Evolutionary conservation across 92 coral and sea anemone species (phyloP), one percentile per base, ranked within the genome.

Genomic region (Porites cylindrica): DNA sequence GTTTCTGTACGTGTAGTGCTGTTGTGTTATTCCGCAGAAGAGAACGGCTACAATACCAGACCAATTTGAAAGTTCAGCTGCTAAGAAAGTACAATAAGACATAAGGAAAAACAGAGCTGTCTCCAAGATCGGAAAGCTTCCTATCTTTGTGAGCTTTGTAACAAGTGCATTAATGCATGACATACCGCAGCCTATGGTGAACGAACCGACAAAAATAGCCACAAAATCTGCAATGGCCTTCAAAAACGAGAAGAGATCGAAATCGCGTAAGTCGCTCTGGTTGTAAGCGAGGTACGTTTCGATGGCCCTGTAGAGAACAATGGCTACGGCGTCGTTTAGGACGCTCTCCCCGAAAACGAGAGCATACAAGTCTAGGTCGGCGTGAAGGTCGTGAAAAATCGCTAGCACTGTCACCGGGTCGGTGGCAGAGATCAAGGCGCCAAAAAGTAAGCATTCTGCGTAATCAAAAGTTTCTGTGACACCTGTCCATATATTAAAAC

Each of bases 1-100:
- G 79, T 96, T 96, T 76, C 94, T 91, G 82, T 93, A 96, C 13
- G 99, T 96, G 96, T 96, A 96, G 66, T 96, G 99, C 21, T 96
- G 98, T 65, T 96, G 99, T 0, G 99, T 94, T 52, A 96, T 95
- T 2, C 99, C 99, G 86, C 99, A 96, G 83, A 96, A 96, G 53
- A 96, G 89, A 53, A 96, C 94, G 10, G 99, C 99, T 0, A 96
- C 99, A 14, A 96, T 96, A 3, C 99, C 99, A 1, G 99, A 96
- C 99, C 99, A 96, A 73, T 95, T 96, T 8, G 96, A 98, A 11
- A 96, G 96, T 54, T 96, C 99, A 20, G 99, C 99, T 1, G 96
- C 96, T 29, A 96, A 90, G 66, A 96, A 96, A 1, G 98, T 95
- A 51, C 99, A 93, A 75, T 96, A 96, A 0, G 99, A 96, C 99